phyloP scores from a whole-genome alignment of 2,888 invertebrate genomes.

The Mesorhabditis spiculigera region DNA sequence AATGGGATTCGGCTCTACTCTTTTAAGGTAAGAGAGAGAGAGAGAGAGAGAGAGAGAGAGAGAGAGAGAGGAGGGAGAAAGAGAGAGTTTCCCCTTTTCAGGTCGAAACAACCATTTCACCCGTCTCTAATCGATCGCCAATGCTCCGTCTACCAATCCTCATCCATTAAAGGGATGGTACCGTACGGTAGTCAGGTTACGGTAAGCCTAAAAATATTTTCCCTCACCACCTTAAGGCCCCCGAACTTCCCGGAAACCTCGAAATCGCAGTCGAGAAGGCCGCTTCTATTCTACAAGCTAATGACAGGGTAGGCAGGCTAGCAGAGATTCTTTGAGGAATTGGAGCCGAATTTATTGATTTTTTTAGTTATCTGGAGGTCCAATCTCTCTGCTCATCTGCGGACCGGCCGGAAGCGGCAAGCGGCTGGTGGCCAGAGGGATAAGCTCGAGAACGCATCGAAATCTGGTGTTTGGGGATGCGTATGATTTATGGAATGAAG shows the following conservation, averaged over 20 bases:
- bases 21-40: no score
- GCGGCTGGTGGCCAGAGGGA: neutral
- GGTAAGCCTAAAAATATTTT: neutral
- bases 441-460: conserved; percentile 7
- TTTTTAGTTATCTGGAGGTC: neutral
- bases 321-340: neutral
- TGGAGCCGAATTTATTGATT: neutral
- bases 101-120: no score
- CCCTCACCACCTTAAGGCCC: neutral
- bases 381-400: neutral
- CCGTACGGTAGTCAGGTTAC: neutral
- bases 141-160: neutral
- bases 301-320: neutral
- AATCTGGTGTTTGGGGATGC: conserved; percentile 34
- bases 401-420: neutral
- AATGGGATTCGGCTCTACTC: no score
- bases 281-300: neutral
- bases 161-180: neutral
- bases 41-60: no score
- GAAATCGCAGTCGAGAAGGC: neutral
- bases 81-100: no score
- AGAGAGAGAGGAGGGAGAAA: no score
- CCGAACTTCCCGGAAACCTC: neutral
- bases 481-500: conserved; percentile 40
- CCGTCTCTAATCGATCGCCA: neutral